Evolutionary conservation across 2,113 vertebrate species (phyloP).

Genomic region (Narcine bancroftii): DNA sequence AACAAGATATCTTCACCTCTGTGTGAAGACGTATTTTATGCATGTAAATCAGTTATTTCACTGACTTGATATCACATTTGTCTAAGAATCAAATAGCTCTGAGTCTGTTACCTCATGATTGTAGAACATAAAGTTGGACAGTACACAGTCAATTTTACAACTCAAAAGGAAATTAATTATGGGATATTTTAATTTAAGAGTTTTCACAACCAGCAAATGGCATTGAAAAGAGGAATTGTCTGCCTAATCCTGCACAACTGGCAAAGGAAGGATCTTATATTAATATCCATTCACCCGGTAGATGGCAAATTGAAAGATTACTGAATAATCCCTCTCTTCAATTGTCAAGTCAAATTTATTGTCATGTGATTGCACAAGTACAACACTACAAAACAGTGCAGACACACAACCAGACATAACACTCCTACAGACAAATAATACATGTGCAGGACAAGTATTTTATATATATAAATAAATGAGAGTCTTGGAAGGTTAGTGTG

Average conservation of each 20-base stretch:
- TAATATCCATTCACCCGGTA: neutral
- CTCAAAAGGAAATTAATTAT: neutral
- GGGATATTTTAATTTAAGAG: neutral
- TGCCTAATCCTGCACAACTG: neutral
- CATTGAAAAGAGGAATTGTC: neutral
- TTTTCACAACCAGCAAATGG: neutral
- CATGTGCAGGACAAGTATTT: too few relatives aligned
- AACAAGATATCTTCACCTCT: neutral
- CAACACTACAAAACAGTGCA: too few relatives aligned
- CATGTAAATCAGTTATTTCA: neutral
- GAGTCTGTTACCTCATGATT: neutral
- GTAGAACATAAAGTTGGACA: neutral
- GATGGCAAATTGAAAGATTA: neutral
- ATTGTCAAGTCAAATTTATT: too few relatives aligned
- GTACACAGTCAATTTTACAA: neutral
- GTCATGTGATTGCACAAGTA: too few relatives aligned
- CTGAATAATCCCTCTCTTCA: too few relatives aligned
- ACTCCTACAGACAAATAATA: too few relatives aligned
- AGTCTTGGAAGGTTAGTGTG: too few relatives aligned
- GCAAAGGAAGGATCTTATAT: neutral
- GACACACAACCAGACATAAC: too few relatives aligned
- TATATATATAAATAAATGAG: too few relatives aligned
- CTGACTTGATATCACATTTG: neutral
- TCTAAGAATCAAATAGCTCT: neutral
- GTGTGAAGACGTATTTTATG: neutral